A percentile compares a stretch with the other conserved stretches of the same genome.
phyloP scores from a whole-genome alignment of 2,797 vertebrate species.

The Coregonus suidteri region DNA sequence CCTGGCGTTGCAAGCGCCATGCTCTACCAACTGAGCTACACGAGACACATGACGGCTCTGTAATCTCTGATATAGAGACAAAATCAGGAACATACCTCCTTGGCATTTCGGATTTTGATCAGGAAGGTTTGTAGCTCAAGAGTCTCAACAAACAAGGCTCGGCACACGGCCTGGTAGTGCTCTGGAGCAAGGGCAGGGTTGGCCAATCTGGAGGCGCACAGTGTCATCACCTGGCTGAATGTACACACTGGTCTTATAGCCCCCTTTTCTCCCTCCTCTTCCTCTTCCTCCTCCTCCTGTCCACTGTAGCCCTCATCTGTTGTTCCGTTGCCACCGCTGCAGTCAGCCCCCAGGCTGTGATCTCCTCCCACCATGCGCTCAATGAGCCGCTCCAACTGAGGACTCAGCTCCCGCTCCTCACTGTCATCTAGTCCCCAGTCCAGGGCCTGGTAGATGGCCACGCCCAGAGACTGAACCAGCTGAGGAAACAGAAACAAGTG shows the following conservation, averaged over 20 bases:
- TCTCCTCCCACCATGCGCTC: slow-evolving; percentile 87
- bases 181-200: slow-evolving; percentile 78
- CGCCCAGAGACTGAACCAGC: slow-evolving; percentile 91
- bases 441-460: slow-evolving; percentile 91
- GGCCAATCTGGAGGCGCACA: slow-evolving; percentile 82
- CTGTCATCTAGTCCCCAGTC: slow-evolving; percentile 95
- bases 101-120: slow-evolving; percentile 86
- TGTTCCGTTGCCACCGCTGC: slow-evolving; percentile 47
- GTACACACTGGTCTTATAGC: slow-evolving; percentile 73
- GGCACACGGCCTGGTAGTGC: slow-evolving; percentile 94
- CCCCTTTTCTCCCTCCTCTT: slow-evolving; percentile 76
- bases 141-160: slow-evolving; percentile 90
- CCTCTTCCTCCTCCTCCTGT: slow-evolving; percentile 85
- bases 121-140: slow-evolving; percentile 95
- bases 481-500: slow-evolving; percentile 48
- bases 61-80: neutral
- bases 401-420: slow-evolving; percentile 91
- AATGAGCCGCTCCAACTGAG: slow-evolving; percentile 89
- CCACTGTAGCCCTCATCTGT: slow-evolving; percentile 90
- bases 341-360: slow-evolving; percentile 43
- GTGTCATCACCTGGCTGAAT: slow-evolving; percentile 83
- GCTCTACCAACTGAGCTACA: no score
- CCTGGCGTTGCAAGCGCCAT: no score
- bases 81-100: slow-evolving; percentile 78
- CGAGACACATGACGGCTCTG: neutral